Evolutionary conservation across 2,888 invertebrate genomes (phyloP), one percentile per base, ranked within the genome.

Genomic region (Eledona agricola): DNA sequence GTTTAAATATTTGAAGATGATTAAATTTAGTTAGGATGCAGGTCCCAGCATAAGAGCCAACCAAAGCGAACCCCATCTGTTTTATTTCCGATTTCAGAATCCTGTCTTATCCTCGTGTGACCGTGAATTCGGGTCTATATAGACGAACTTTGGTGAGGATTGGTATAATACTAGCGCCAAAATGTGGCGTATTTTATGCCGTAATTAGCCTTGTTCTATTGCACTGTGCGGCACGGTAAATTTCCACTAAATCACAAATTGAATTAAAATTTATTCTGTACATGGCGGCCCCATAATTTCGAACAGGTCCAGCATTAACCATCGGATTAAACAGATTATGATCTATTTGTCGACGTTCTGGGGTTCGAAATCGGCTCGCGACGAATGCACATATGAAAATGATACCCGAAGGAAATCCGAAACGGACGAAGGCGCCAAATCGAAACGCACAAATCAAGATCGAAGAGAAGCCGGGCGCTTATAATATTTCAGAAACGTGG

Each of bases 361-460:
- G 32, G 32, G 20, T 32, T 11, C 20, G 40, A 6, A 40, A 20
- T 40, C 26, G 28, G 11, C 19, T 26, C 28, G 28, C 28, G 20
- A 28, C 28, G 5, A 34, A 40, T 29, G 12, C 29, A 19, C 20
- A 29, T 19, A 42, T 28, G 19, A 9, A 26, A 37, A 11, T 23
- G 7, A 4, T 9, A 9, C 9, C 11, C 12, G 20, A 23, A 12
- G 13, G 12, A 22, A 19, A 17, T 25, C 19, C n/a, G 2, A 6
- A 25, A 5, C 5, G 19, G 4, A 19, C 5, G 15, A 25, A 35
- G 17, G 9, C 25, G 5, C 25, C 13, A 37, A 47, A 47, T 37
- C 37, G 47, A 19, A 34, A 51, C 35, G 51, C 51, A 35, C 51
- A 51, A 51, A 51, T 51, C 51, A 51, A 29, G 25, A 7, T 6